Evolutionary conservation across 2,113 vertebrate species (phyloP), one percentile per base, ranked within the genome.

Genomic region (Salvelinus alpinus): DNA sequence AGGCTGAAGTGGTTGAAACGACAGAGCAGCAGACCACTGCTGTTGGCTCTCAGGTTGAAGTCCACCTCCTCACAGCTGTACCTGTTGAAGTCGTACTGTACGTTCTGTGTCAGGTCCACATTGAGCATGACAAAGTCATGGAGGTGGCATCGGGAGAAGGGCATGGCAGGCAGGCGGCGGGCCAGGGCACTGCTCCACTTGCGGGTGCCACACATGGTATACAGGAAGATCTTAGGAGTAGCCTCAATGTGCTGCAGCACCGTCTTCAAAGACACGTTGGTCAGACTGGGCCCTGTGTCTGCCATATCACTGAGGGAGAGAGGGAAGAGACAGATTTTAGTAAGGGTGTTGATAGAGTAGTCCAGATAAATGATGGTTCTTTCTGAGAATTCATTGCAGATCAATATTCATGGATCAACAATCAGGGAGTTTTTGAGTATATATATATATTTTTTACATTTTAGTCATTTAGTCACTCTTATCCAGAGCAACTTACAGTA

Each of bases 11-110:
- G 92, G 88, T 99, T 98, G 86, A 99, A 99, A 85, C 97, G 96
- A 85, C 97, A 99, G 82, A 99, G 93, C 82, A 97, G 94, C 73
- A 99, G 90, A 4, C 96, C 96, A 0, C 96, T 97, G 81, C 96
- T 99, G 87, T 98, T 96, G 1, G 95, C 96, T 82, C 96, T 92
- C 72, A 99, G 92, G 69, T 98, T 99, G 75, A 99, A 99, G 88
- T 99, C 98, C 81, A 98, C 93, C 38, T 99, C 98, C 91, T 99
- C 98, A 86, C 96, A 98, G 87, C 94, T 97, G 72, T 98, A 99
- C 89, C 98, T 95, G 88, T 98, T 98, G 1, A 97, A 94, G 87
- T 99, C 97, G 48, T 99, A 99, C 88, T 98, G 97, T 71, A 99
- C 95, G 1, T 99, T 98, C 91, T 98, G 97, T 1, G 97, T 98